Evolutionary conservation across 2,113 vertebrate species (phyloP).

Genomic region (Tympanuchus pallidicinctus): DNA sequence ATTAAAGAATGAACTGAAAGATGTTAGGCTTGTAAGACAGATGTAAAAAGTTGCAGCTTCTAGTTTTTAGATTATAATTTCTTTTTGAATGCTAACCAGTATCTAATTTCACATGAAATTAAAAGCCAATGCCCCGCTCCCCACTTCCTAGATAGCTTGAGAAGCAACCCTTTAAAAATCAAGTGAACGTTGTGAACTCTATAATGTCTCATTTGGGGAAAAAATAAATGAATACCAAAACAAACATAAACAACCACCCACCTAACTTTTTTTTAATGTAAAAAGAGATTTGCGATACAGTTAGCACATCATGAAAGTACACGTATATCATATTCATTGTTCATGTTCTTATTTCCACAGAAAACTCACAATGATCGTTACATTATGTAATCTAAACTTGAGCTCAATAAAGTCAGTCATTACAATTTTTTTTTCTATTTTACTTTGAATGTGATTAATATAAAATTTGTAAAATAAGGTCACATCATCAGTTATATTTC

Average conservation of each 20-base stretch:
- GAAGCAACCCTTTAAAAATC: neutral
- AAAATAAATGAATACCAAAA: neutral
- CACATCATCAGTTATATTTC: neutral
- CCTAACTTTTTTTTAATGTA: neutral
- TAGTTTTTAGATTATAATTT: neutral
- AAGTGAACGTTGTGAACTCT: neutral
- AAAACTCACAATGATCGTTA: neutral
- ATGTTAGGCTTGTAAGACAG: neutral
- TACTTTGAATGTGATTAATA: neutral
- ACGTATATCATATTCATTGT: neutral
- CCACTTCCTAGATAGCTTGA: neutral
- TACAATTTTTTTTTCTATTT: neutral
- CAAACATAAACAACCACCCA: neutral
- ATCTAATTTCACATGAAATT: neutral
- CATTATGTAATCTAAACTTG: neutral
- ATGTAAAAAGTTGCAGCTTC: neutral
- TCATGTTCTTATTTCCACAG: neutral
- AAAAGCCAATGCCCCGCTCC: neutral
- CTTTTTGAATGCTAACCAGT: neutral
- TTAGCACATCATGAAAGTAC: neutral
- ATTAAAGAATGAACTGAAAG: neutral
- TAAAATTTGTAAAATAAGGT: neutral
- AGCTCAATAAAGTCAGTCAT: neutral
- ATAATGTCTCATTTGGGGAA: neutral
- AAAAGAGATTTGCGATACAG: neutral